A percentile compares a stretch with the other conserved stretches of the same genome.
Conservation (phyloP, 2,113 vertebrate species). For the Lepus americanus region DNA sequence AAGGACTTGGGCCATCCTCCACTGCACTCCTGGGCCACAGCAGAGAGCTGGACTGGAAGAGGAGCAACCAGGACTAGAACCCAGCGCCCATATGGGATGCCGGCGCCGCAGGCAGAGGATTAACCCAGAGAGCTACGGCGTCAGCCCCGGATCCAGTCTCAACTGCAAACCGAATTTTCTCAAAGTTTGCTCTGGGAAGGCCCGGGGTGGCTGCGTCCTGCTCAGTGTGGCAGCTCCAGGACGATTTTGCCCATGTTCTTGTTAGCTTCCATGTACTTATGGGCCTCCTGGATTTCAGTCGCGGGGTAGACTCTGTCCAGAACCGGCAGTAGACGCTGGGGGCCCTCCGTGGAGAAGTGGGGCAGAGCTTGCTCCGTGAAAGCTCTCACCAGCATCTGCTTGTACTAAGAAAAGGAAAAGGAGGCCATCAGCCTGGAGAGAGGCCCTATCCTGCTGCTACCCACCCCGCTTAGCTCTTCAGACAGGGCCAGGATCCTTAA, state of each 20-base stretch:
- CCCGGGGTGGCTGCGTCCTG: background rate
- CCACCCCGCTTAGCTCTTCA: background rate
- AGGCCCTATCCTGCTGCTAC: background rate
- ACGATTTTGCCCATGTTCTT: constrained; percentile 92
- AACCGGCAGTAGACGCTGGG: constrained; percentile 84
- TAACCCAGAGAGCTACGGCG: too few species aligned
- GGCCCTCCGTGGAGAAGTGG: constrained; percentile 83
- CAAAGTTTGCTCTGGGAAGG: background rate
- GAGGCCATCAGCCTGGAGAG: background rate
- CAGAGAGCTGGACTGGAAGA: too few species aligned
- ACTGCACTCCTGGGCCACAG: too few species aligned
- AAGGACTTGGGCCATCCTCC: too few species aligned
- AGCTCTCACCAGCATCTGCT: constrained; percentile 89
- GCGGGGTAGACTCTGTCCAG: constrained; percentile 89
- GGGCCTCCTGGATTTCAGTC: constrained; percentile 87
- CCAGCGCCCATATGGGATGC: too few species aligned
- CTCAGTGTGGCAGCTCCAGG: constrained; percentile 83
- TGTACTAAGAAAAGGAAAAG: constrained; percentile 87
- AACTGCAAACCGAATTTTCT: background rate
- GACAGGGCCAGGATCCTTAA: background rate
- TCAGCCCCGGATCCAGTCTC: too few species aligned
- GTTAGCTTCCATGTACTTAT: constrained; percentile 90
- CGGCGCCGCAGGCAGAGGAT: too few species aligned
- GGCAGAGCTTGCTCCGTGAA: constrained; percentile 88
- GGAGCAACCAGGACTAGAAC: too few species aligned